Conservation (phyloP, 2,888 invertebrate genomes). For the Choristoneura rosaceana region DNA sequence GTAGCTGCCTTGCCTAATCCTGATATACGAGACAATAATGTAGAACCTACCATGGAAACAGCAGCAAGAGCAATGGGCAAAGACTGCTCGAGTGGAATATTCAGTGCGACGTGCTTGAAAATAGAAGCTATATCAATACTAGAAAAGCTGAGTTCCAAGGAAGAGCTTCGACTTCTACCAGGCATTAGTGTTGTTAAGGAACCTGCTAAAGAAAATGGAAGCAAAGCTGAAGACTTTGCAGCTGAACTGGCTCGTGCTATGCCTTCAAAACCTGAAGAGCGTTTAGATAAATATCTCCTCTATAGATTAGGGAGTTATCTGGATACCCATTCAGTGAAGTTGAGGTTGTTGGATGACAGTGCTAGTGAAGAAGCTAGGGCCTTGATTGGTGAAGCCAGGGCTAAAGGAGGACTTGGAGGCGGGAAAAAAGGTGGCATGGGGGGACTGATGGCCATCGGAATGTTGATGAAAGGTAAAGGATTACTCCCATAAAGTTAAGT, state of each 20-base stretch:
- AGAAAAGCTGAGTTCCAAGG: slow-evolving; percentile 73
- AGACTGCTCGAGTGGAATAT: slow-evolving; percentile 74
- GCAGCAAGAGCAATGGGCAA: slow-evolving; percentile 68
- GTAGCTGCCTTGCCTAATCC: slow-evolving; percentile 70
- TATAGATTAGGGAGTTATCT: slow-evolving; percentile 90
- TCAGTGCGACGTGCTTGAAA: slow-evolving; percentile 76
- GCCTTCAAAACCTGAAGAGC: slow-evolving; percentile 90
- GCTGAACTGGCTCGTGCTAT: slow-evolving; percentile 90
- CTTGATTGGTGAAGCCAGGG: slow-evolving; percentile 83
- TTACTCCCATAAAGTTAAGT: no score
- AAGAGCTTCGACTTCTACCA: slow-evolving; percentile 71
- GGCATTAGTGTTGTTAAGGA: slow-evolving; percentile 90
- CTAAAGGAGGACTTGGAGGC: slow-evolving; percentile 76
- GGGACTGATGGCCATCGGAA: slow-evolving; percentile 82
- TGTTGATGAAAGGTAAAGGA: slow-evolving; percentile 87
- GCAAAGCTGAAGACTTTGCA: slow-evolving; percentile 89
- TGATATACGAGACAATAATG: slow-evolving; percentile 57
- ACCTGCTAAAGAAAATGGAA: slow-evolving; percentile 73
- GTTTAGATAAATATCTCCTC: slow-evolving; percentile 90
- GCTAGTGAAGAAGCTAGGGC: slow-evolving; percentile 86
- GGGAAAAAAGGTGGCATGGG: slow-evolving; percentile 83
- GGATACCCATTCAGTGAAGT: slow-evolving; percentile 89
- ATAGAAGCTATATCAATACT: slow-evolving; percentile 76
- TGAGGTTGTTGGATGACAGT: slow-evolving; percentile 88
- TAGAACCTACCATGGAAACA: slow-evolving; percentile 61